Conservation (phyloP, 2,888 invertebrate genomes). For the Ophion obscuratus region DNA sequence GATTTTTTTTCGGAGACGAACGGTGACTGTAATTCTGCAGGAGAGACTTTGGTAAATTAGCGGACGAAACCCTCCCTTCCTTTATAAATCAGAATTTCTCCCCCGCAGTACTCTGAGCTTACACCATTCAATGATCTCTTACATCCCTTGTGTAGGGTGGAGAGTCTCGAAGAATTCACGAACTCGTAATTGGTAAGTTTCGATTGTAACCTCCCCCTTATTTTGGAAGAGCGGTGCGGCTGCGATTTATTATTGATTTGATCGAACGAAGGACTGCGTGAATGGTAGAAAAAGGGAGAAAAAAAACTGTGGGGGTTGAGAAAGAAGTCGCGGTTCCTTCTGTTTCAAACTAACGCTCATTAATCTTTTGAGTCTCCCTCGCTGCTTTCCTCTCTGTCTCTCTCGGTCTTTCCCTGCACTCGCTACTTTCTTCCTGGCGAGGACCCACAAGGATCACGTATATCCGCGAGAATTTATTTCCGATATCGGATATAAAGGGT, state of each 20-base stretch:
- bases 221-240: conserved; percentile 10
- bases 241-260: conserved; percentile 64
- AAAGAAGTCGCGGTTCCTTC: conserved; percentile 61
- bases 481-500: conserved; percentile 64
- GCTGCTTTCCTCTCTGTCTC: conserved; percentile 14
- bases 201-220: conserved; percentile 41
- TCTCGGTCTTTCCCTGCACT: conserved; percentile 7
- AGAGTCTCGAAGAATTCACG: conserved; percentile 44
- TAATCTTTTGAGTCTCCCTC: conserved; percentile 67
- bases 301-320: conserved; percentile 25
- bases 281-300: conserved; percentile 25
- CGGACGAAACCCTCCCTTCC: conserved; percentile 33
- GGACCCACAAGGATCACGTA: conserved; percentile 67
- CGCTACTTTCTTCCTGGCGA: conserved; percentile 25
- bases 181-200: conserved; percentile 64
- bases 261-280: conserved; percentile 38
- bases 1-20: not conserved
- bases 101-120: not conserved
- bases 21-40: not conserved
- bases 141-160: conserved; percentile 1
- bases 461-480: conserved; percentile 69
- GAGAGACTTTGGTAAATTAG: conserved; percentile 26
- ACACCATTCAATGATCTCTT: conserved; percentile 30
- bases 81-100: conserved; percentile 55
- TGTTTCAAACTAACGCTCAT: conserved; percentile 68